Evolutionary conservation across 2,797 vertebrate species (phyloP), one percentile per base, ranked within the genome.

Genomic region (Chloroceryle inda): DNA sequence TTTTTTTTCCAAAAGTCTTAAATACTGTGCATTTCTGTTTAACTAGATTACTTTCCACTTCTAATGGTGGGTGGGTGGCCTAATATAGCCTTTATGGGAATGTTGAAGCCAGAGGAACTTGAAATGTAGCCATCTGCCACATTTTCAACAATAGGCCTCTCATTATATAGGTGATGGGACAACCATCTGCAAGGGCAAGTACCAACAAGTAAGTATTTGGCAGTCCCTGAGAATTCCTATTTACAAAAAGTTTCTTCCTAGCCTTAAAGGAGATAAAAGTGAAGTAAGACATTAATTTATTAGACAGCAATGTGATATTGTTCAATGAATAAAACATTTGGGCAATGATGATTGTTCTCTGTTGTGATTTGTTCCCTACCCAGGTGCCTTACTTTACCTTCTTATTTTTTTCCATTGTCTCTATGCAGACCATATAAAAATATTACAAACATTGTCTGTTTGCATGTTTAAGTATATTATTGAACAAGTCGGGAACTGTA

Each of bases 31-130:
- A 45, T 1, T 85, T 96, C 37, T 85, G 12, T 71, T 79, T 55
- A 72, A 58, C 31, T 40, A 80, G 50, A 61, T 73, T 66, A 23
- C 16, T 77, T 84, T 88, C 62, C 66, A 58, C 58, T 88, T 93
- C 73, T 88, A 61, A 84, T 35, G 23, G 16, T 23, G 42, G 7
- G 19, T 86, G 58, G 12, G 35, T 92, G 63, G 77, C 38, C 76
- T 82, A 62, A 66, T 18, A 50, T 2, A 68, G 13, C n/a, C 8
- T 74, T 69, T 38, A 33, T 50, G 47, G 20, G 37, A 77, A 13
- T 2, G 8, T 13, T 74, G 47, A 2, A 3, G n/a, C 31, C 26
- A 23, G 37, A 94, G 33, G 11, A 89, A 50, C 24, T n/a, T 85
- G 75, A 73, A 89, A 47, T 20, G 10, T 37, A 85, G 33, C 58